A percentile compares a stretch with the other conserved stretches of the same genome.
Conservation (phyloP, 2,888 invertebrate genomes). For the Cephus pulcher region DNA sequence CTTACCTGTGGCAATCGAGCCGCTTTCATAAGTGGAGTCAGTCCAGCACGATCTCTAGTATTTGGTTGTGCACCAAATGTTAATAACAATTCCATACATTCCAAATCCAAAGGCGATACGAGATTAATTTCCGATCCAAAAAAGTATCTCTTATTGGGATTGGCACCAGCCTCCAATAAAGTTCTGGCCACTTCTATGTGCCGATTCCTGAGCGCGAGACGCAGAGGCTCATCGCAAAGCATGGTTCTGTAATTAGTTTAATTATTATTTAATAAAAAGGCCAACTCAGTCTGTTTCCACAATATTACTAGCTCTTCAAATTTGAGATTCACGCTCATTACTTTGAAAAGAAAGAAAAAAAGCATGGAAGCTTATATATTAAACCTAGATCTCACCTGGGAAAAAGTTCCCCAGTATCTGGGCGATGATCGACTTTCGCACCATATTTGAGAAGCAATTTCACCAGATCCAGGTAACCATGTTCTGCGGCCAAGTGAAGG, state of each 20-base stretch:
- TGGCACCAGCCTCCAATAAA: constrained; percentile 85
- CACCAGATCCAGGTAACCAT: constrained; percentile 80
- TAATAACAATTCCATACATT: constrained; percentile 84
- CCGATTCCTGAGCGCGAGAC: constrained; percentile 88
- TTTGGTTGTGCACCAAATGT: constrained; percentile 91
- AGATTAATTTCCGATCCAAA: constrained; percentile 92
- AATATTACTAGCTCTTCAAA: not conserved
- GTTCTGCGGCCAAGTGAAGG: constrained; percentile 90
- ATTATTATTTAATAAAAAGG: not conserved
- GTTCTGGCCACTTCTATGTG: constrained; percentile 80
- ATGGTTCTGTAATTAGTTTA: constrained; percentile 69
- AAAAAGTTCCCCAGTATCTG: constrained; percentile 78
- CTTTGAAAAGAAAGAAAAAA: not conserved
- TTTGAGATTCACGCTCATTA: not conserved
- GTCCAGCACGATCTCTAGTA: constrained; percentile 85
- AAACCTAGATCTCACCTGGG: constrained; percentile 63
- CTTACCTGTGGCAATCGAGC: constrained; percentile 80
- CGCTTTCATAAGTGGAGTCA: constrained; percentile 93
- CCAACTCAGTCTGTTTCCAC: not conserved
- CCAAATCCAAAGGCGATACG: constrained; percentile 80
- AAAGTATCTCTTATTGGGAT: constrained; percentile 92
- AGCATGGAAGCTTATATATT: not conserved
- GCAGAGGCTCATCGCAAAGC: constrained; percentile 87
- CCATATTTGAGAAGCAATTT: constrained; percentile 80
- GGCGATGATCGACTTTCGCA: constrained; percentile 83